Percentiles rank a stretch among this genome's conserved stretches.
phyloP scores from a whole-genome alignment of 2,113 vertebrate species.

The Spermophilus dauricus region DNA sequence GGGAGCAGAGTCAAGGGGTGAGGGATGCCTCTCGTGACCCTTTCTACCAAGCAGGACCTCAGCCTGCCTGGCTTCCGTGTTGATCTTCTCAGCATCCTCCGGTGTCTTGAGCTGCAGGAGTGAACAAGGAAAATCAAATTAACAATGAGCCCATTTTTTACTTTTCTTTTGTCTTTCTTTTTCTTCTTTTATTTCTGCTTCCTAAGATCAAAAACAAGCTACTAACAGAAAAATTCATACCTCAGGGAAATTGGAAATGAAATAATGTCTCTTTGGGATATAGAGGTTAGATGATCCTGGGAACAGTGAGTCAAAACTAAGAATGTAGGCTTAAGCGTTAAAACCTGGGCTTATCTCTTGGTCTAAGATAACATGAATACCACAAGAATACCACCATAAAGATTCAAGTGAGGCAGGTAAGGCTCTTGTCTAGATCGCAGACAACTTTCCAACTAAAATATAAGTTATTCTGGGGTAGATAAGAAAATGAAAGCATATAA shows the following conservation, averaged over 20 bases:
- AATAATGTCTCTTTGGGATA: not conserved
- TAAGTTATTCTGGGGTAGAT: not conserved
- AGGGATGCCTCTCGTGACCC: fast-evolving
- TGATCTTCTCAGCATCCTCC: not conserved
- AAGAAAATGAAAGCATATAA: slow-evolving; percentile 42
- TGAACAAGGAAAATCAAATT: not conserved
- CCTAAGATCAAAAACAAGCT: not conserved
- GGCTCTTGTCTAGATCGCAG: not conserved
- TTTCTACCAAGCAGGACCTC: not conserved
- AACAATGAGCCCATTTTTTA: not conserved
- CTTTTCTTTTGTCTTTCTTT: not conserved
- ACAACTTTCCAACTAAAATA: not conserved
- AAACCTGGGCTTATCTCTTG: not conserved
- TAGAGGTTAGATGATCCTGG: not conserved
- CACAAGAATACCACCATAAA: too few relatives aligned
- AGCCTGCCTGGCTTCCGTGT: not conserved
- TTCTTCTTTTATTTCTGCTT: not conserved
- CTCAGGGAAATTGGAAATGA: not conserved
- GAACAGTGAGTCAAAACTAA: not conserved
- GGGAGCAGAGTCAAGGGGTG: fast-evolving
- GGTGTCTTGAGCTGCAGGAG: not conserved
- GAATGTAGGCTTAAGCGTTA: not conserved
- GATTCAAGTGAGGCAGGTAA: not conserved
- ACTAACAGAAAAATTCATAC: not conserved
- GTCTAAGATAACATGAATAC: not conserved